Evolutionary conservation across 2,888 invertebrate genomes (phyloP), one percentile per base, ranked within the genome.

Genomic region (Nomada flava): DNA sequence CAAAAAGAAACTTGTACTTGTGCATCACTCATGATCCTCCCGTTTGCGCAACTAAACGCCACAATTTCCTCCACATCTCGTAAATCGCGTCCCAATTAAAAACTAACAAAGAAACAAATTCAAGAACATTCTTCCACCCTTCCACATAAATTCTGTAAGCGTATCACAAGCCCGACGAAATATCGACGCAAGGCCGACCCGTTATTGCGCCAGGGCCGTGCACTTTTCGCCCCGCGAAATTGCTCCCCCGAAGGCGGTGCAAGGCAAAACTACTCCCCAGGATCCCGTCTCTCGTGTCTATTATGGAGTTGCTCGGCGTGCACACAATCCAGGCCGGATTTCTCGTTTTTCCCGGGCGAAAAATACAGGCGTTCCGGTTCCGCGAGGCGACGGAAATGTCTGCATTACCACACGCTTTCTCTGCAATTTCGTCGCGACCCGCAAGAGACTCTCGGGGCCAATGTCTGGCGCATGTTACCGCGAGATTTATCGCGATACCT

Each of bases 191-290:
- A 13, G 44, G 23, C 52, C 10, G 47, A n/a, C 15, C 73, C 42
- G 76, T 79, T 79, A 71, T 79, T 57, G 53, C 42, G 63, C 64
- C 29, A 65, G 71, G 64, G 50, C 18, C 53, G 72, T 52, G 67
- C 74, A 74, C 76, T 73, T 79, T 76, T 82, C 83, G 76, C 76
- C n/a, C 60, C 63, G 67, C 64, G 60, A 76, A 79, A 84, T 84
- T 83, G 83, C 79, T 68, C 72, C 68, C 62, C 67, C 63, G 59
- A 82, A 81, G 73, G 76, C 69, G 36, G 65, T 26, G 13, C 60
- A 59, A 42, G 36, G 44, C 73, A 55, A 76, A 79, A 79, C 79
- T 78, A 62, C 68, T 80, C 81, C 53, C 59, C 60, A 50, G 79
- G 68, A 72, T 69, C 72, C 20, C 71, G 68, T 75, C 69, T 75